Evolutionary conservation across 2,113 vertebrate species (phyloP).

Genomic region (Hemiscyllium ocellatum): DNA sequence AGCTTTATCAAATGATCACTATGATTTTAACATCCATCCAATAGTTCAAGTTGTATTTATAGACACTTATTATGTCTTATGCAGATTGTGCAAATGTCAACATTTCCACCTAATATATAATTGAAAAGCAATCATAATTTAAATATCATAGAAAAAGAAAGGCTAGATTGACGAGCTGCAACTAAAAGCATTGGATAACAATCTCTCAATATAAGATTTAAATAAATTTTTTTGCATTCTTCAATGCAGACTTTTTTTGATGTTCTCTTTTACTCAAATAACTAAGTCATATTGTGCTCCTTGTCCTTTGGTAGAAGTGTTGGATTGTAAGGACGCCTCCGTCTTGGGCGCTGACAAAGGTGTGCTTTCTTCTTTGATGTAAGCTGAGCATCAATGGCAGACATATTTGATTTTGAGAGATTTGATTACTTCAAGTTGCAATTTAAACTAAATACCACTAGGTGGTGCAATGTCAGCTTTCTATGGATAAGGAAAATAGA

Average conservation of each 20-base stretch:
- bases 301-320: slow-evolving; percentile 76
- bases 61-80: slow-evolving; percentile 16
- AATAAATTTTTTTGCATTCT: not conserved
- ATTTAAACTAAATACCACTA: not conserved
- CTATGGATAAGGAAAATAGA: not conserved
- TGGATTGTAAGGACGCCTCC: slow-evolving; percentile 74
- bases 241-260: not conserved
- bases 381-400: slow-evolving; percentile 61
- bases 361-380: slow-evolving; percentile 79
- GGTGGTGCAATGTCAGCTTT: not conserved
- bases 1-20: slow-evolving; percentile 3
- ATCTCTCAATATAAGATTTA: not conserved
- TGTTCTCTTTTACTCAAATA: not conserved
- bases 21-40: not conserved
- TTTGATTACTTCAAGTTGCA: not conserved
- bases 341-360: slow-evolving; percentile 69
- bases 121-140: slow-evolving; percentile 31
- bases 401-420: not conserved
- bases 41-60: slow-evolving; percentile 20
- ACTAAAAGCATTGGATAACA: not conserved
- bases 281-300: slow-evolving; percentile 53
- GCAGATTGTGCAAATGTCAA: slow-evolving; percentile 30
- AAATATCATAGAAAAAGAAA: slow-evolving; percentile 17
- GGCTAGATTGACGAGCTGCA: not conserved
- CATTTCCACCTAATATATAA: not conserved